Percentiles rank a stretch among this genome's conserved stretches.
Evolutionary conservation across 1,140 invertebrate species (phyloP).

Genomic region (Polyergus mexicanus): DNA sequence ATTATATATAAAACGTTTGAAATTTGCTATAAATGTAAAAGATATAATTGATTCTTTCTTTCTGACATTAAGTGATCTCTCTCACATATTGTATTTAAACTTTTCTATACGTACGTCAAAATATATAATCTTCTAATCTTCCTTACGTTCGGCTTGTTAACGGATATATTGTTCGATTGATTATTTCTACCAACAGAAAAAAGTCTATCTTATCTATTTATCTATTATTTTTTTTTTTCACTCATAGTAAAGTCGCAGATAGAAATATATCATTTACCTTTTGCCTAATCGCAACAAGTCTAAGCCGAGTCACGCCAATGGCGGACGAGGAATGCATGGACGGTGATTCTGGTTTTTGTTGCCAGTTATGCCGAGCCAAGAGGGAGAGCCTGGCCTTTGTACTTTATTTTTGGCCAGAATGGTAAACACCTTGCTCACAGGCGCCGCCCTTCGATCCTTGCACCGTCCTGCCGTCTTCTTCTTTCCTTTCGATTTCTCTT

Average conservation of each 20-base stretch:
- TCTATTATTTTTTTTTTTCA: constrained; percentile 31
- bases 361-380: constrained; percentile 76
- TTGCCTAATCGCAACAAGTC: constrained; percentile 24
- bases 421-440: constrained; percentile 85
- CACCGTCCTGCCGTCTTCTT: constrained; percentile 66
- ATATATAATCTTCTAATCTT: not conserved
- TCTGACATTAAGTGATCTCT: too few species aligned
- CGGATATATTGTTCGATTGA: not conserved
- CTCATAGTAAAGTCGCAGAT: constrained; percentile 3
- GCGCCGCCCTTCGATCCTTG: constrained; percentile 80
- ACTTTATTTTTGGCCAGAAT: constrained; percentile 84
- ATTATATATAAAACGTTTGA: constrained; percentile 31
- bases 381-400: constrained; percentile 72
- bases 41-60: too few species aligned
- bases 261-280: constrained; percentile 20
- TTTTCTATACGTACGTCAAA: not conserved
- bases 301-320: constrained; percentile 68
- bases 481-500: constrained; percentile 52
- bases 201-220: not conserved
- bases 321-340: constrained; percentile 73
- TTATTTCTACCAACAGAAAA: not conserved
- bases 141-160: not conserved
- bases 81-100: not conserved
- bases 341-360: constrained; percentile 80
- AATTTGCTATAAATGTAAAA: constrained; percentile 8